Evolutionary conservation across 2,888 invertebrate species (phyloP), one percentile per base, ranked within the genome.

Genomic region (Epinotia demarniana): DNA sequence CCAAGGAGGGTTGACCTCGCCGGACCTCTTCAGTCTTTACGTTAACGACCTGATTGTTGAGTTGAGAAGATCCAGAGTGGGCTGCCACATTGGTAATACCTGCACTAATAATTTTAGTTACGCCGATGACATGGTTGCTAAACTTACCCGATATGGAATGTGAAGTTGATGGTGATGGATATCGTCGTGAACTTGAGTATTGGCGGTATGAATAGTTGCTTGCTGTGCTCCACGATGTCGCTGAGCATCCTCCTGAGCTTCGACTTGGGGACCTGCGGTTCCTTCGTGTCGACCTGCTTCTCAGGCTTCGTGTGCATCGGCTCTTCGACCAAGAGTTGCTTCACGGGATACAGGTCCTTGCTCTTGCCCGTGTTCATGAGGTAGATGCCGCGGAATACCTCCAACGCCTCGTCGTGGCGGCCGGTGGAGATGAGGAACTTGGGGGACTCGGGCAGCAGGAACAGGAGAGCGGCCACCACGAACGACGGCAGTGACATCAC

Each of bases 401-500:
- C 96, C 77, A 98, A 90, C 0, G 98, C 98, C 78, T 97, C 96
- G 49, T 97, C 97, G 78, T 96, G 96, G 84, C 96, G 96, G 75
- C 98, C 97, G 79, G 96, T 96, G 61, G 97, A 95, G 78, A 98
- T 94, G 72, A 98, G 94, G 91, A 97, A 98, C 88, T 98, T 98
- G 1, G 98, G 98, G 81, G 98, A 98, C 90, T 98, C 98, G 5
- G 98, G 98, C 83, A 98, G 93, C 81, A 97, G 95, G 89, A 97
- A 95, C 49, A 98, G 95, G 80, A 98, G 93, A 78, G 96, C 96
- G 73, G 97, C 98, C 76, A 98, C 98, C 78, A 98, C 90, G 88
- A 98, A 97, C 73, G 98, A 98, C 71, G 98, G 98, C 83, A 98
- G 90, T 80, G 98, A 97, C 95, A 98, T 98, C 78, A 98, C 96